Evolutionary conservation across 2,113 vertebrate genomes (phyloP), one percentile per base, ranked within the genome.

Genomic region (Nycticryphes semicollaris): DNA sequence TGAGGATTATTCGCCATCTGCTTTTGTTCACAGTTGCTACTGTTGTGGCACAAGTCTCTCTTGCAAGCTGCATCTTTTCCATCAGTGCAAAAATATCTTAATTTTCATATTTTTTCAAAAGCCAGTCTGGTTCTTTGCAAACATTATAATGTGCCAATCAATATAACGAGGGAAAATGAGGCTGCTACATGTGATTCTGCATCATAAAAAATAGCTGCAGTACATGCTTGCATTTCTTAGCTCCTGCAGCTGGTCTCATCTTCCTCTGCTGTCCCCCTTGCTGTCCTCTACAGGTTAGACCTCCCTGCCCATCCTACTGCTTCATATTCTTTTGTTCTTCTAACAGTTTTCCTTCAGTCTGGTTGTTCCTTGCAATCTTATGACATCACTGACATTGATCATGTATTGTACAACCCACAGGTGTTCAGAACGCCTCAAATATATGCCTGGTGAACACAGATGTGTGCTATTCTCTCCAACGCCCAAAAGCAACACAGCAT

Each of bases 11-110:
- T 87, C 53, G 72, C 67, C 73, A 60, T 82, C 84, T 96, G 92
- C 39, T 94, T 93, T 94, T 76, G 24, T 66, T 90, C 84, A 87
- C 39, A 74, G 51, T 68, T 91, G 68, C 87, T 91, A 48, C 69
- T 87, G 48, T 81, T 89, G 51, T 67, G 54, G 64, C 43, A 1
- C 13, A 64, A 60, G 10, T 80, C 92, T 89, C n/a, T 85, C 23
- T 63, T 87, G 68, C 54, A 69, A 83, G 37, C 20, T 70, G 67
- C 56, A 77, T 31, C 45, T 84, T 84, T 89, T 90, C 41, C 0
- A 0, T 68, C 83, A 64, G 43, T 73, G 54, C 5, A 63, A 21
- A 87, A 90, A 78, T 59, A 67, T 39, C 8, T 31, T 35, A 22
- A 79, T 84, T 86, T 80, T 90, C 35, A 3, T 51, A 84, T 35